phyloP scores from a whole-genome alignment of 2,888 invertebrate genomes.

The Deilephila elpenor region DNA sequence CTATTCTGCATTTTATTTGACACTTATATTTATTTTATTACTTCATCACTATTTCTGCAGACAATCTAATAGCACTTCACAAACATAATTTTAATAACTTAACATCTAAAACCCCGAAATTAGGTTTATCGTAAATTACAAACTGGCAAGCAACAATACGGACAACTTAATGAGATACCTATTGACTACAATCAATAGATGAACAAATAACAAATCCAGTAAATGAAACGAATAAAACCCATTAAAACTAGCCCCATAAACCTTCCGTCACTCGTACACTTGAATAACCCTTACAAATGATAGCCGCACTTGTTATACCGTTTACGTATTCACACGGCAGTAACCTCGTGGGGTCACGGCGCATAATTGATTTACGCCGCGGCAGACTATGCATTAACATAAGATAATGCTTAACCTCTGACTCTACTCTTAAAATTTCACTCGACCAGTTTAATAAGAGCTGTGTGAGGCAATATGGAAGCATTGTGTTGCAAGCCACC shows the following conservation, averaged over 20 bases:
- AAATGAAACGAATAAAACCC: slow-evolving; percentile 1
- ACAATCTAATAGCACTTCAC: too few relatives aligned
- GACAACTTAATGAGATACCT: too few relatives aligned
- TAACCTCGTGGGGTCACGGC: slow-evolving; percentile 75
- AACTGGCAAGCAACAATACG: too few relatives aligned
- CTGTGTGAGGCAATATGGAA: slow-evolving; percentile 44
- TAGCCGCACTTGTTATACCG: slow-evolving; percentile 28
- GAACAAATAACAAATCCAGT: not conserved
- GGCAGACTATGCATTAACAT: slow-evolving; percentile 79
- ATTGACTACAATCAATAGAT: not conserved
- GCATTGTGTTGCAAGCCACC: slow-evolving; percentile 28
- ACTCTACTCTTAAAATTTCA: slow-evolving; percentile 77
- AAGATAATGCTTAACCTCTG: slow-evolving; percentile 82
- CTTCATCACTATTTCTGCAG: too few relatives aligned
- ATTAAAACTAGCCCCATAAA: slow-evolving; percentile 14
- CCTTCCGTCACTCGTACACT: slow-evolving; percentile 23
- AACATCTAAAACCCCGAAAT: too few relatives aligned
- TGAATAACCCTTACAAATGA: slow-evolving; percentile 18
- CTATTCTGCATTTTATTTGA: too few relatives aligned
- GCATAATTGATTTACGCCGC: slow-evolving; percentile 82
- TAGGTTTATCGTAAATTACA: too few relatives aligned
- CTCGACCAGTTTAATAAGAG: slow-evolving; percentile 59
- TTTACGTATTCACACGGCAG: slow-evolving; percentile 32
- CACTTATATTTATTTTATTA: too few relatives aligned
- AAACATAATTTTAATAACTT: too few relatives aligned